These are phyloP conservation scores for Nephrotoma flavescens DNA, from an alignment of 2,888 invertebrate genomes.

Conservation along the genomic window DNA sequence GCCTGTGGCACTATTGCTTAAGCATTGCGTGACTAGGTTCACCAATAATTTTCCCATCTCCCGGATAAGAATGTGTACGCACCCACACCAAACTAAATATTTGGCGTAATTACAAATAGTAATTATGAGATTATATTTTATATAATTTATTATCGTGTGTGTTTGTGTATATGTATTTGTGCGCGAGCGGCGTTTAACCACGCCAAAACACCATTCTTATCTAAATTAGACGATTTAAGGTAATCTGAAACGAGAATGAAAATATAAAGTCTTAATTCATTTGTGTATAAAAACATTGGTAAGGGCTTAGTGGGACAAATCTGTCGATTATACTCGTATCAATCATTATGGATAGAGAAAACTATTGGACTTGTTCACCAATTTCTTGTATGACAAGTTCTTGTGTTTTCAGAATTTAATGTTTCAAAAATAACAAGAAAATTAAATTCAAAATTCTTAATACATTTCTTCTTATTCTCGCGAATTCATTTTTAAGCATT, in stretches of 20 bases:
- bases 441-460: not conserved
- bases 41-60: not conserved
- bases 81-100: not conserved
- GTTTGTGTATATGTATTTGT: not conserved
- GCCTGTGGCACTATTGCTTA: not conserved
- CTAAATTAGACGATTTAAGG: not conserved
- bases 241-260: not conserved
- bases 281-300: not conserved
- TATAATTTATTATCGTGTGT: not conserved
- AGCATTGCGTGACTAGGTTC: not conserved
- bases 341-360: not conserved
- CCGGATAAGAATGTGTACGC: not conserved
- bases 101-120: not conserved
- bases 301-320: too few relatives aligned
- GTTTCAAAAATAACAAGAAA: not conserved
- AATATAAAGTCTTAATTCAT: not conserved
- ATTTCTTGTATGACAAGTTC: not conserved
- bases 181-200: not conserved
- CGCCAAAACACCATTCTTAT: not conserved
- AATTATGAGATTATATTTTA: not conserved
- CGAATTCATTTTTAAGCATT: not conserved
- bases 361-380: not conserved
- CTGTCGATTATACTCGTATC: not conserved
- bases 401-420: not conserved
- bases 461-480: not conserved